Base-by-base conservation (phyloP, 2,113 vertebrate species). In the Phyllopteryx taeniolatus region DNA sequence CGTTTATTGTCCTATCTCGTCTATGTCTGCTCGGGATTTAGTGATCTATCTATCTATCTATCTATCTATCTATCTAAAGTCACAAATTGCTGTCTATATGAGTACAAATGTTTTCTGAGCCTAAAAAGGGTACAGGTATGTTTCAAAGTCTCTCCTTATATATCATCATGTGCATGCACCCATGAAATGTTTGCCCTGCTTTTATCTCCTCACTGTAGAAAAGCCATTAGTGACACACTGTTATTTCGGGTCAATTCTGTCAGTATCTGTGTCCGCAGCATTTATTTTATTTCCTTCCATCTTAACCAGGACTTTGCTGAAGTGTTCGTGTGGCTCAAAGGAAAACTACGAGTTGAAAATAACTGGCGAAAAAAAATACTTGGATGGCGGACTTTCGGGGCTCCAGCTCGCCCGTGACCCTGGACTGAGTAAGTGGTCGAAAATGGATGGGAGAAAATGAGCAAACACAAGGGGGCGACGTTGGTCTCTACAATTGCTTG, bases 391-490 rank as follows among this genome's bases (percentile, higher is more conserved):
- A 56, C 53, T 10, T 56, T 14, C 13, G 13, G 27, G 56, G 22
- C 22, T 12, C 11, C 56, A 31, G 22, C 12, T 12, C 10, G n/a
- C 11, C 56, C 5, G 3, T 27, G 22, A 59, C 56, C 56, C 11
- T 59, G 22, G 13, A 31, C 12, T 59, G 22, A 61, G 15, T 35
- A 15, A 31, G 22, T 15, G n/a, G 7, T 31, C 14, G 0, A 27
- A 66, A 33, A 13, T 44, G 11, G 31, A 66, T 17, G n/a, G n/a
- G 14, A 14, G 0, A 27, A 27, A 47, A 15, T 4, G n/a, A 72
- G 68, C 76, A 46, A 59, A 83, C 90, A 76, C 90, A 68, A 90
- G 89, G 87, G 88, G 90, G 90, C 86, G 89, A 90, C 86, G 78
- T 90, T 84, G 88, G 68, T 79, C 86, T 88, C 90, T 83, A 74